Evolutionary conservation across 2,888 invertebrate species (phyloP), one percentile per base, ranked within the genome.

Genomic region (Troides aeacus): DNA sequence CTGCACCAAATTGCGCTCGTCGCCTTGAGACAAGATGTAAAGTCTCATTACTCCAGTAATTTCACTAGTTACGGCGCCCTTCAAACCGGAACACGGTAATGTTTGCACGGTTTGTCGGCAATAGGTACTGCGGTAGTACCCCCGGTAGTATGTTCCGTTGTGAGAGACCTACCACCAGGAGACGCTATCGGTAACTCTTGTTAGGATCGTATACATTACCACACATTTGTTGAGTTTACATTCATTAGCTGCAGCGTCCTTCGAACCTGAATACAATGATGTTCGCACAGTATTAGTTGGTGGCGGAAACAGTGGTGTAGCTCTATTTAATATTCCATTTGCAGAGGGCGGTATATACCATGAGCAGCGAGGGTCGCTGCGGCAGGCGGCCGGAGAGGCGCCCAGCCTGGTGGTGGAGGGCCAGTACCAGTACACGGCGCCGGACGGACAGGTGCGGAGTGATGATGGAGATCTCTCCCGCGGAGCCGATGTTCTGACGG

Each of bases 341-440:
- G 0, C 81, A 90, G 90, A 86, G 7, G 87, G 84, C 0, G 90
- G 90, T 0, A 88, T 90, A 36, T 90, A 74, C 77, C 90, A 90
- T 72, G 90, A 90, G 72, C 88, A 90, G 72, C 80, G 82, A 1
- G 89, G 90, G 0, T 77, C 77, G 0, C 68, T 82, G 10, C 73
- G 74, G 63, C 71, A 73, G 12, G 69, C 72, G 6, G 64, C 71
- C 0, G 23, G 75, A 0, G 77, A 75, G 0, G 76, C 78, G 2
- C 82, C 83, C 0, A 76, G 78, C 2, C 75, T 86, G 3, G 70
- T 83, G 36, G 89, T 90, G 1, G 84, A 89, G n/a, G 90, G 90
- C 0, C 90, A 90, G 73, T 90, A 86, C 73, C 90, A 90, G 72
- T 90, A 90, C 76, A 86, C 83, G 0, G 89, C 89, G 0, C 90